Conservation (phyloP, 2,888 invertebrate genomes). For the Odontothrips loti region DNA sequence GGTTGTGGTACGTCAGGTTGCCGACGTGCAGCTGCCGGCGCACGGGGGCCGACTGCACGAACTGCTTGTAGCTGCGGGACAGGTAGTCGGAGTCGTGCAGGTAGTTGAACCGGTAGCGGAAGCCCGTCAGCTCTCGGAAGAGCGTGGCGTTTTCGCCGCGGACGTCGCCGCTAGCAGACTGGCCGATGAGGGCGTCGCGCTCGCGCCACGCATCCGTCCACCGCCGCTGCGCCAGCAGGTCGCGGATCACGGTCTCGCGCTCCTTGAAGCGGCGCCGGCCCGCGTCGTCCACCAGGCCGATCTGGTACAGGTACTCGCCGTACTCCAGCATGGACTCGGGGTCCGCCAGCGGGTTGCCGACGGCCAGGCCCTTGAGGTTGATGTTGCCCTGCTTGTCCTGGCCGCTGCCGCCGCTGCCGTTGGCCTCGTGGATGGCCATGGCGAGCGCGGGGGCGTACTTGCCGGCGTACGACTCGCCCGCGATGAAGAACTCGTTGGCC, state of each 20-base stretch:
- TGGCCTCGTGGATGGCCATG: slow-evolving; percentile 61
- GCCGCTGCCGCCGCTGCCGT: slow-evolving; percentile 30
- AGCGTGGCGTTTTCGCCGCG: slow-evolving; percentile 50
- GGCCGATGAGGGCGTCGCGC: slow-evolving; percentile 67
- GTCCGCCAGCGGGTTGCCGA: slow-evolving; percentile 78
- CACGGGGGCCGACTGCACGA: slow-evolving; percentile 36
- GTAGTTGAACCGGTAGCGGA: slow-evolving; percentile 70
- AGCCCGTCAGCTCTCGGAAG: slow-evolving; percentile 71
- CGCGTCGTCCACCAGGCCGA: slow-evolving; percentile 55
- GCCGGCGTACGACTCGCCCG: slow-evolving; percentile 87
- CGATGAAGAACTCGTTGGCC: slow-evolving; percentile 72
- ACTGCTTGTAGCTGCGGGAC: slow-evolving; percentile 37
- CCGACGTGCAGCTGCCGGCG: slow-evolving; percentile 75
- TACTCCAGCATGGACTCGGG: slow-evolving; percentile 73
- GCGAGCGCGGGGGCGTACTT: slow-evolving; percentile 72
- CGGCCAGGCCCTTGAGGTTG: slow-evolving; percentile 65
- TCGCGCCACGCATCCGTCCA: slow-evolving; percentile 66
- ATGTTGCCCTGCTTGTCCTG: slow-evolving; percentile 52
- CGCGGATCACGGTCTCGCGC: slow-evolving; percentile 56
- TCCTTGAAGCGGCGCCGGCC: slow-evolving; percentile 57
- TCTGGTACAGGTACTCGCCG: slow-evolving; percentile 72
- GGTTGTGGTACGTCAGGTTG: slow-evolving; percentile 63
- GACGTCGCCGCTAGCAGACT: slow-evolving; percentile 51
- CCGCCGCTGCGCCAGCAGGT: slow-evolving; percentile 59
- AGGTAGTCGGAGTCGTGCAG: slow-evolving; percentile 57